Evolutionary conservation across 2,888 invertebrate species (phyloP), one percentile per base, ranked within the genome.

Genomic region (Caenorhabditis auriculariae): DNA sequence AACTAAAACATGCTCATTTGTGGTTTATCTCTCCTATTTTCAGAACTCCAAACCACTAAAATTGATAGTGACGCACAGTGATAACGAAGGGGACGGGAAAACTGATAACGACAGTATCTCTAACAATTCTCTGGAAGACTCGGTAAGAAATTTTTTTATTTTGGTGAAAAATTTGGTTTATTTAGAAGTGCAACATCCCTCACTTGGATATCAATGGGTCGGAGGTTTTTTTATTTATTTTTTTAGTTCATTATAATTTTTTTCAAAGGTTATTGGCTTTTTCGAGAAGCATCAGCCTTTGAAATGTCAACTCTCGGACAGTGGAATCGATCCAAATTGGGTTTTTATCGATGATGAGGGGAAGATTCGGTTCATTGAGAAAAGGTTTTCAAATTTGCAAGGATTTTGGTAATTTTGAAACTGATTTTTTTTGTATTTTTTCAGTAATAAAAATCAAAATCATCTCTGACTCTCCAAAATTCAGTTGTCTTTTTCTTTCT

Each of bases 131-230:
- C n/a, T n/a, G n/a, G n/a, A n/a, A n/a, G n/a, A n/a, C n/a, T n/a
- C n/a, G n/a, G n/a, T n/a, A n/a, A n/a, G n/a, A n/a, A n/a, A n/a
- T n/a, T n/a, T n/a, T n/a, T n/a, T n/a, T n/a, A n/a, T n/a, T n/a
- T n/a, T n/a, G n/a, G n/a, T n/a, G n/a, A n/a, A n/a, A n/a, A n/a
- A 60, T 27, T 32, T 28, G 5, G 39, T 48, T 7, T 24, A 44
- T 45, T 47, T 58, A 70, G 58, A 52, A 64, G 17, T 79, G 79
- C 61, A 66, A 67, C 37, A 77, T 79, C 46, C 79, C 79, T 6
- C 74, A 75, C 27, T 43, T 79, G 26, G 73, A 79, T 29, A 66
- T 69, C 41, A 74, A 79, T 51, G 69, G 68, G 17, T 58, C 61
- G 6, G 77, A 79, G 42, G 72, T 79, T 5, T 66, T 68, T 32